Conservation (phyloP, 2,888 invertebrate genomes). For the Furcula furcula region DNA sequence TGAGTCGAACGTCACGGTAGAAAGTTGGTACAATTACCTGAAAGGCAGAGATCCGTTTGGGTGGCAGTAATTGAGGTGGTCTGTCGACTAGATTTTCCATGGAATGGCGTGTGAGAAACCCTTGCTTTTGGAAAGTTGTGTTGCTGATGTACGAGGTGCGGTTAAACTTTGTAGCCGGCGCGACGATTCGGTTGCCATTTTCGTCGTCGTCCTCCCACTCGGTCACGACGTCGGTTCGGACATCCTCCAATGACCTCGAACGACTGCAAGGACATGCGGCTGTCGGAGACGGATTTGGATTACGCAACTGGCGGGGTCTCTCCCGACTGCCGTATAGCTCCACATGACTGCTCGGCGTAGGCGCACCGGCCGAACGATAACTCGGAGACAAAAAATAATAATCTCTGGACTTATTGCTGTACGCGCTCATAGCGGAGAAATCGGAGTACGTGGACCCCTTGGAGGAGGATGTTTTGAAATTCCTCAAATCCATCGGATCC, state of each 20-base stretch:
- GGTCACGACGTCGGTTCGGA: conserved; percentile 84
- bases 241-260: conserved; percentile 88
- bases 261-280: conserved; percentile 83
- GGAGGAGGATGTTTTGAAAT: conserved; percentile 70
- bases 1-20: conserved; percentile 51
- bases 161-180: conserved; percentile 74
- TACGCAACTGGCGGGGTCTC: conserved; percentile 69
- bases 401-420: conserved; percentile 71
- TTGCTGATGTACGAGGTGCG: conserved; percentile 60
- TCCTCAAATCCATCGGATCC: conserved; percentile 73
- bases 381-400: conserved; percentile 86
- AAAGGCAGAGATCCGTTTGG: conserved; percentile 77
- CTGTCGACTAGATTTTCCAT: conserved; percentile 86
- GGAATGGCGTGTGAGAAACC: conserved; percentile 83
- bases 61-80: conserved; percentile 72
- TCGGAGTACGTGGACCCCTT: conserved; percentile 74
- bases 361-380: conserved; percentile 85
- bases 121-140: conserved; percentile 65
- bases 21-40: conserved; percentile 78
- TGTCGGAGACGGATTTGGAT: conserved; percentile 51
- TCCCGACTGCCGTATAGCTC: conserved; percentile 61
- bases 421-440: conserved; percentile 76
- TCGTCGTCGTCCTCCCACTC: conserved; percentile 85
- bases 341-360: conserved; percentile 57
- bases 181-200: conserved; percentile 82